These are phyloP conservation scores for Elachura formosa DNA, from an alignment of 2,113 vertebrate species.

Conservation along the genomic window DNA sequence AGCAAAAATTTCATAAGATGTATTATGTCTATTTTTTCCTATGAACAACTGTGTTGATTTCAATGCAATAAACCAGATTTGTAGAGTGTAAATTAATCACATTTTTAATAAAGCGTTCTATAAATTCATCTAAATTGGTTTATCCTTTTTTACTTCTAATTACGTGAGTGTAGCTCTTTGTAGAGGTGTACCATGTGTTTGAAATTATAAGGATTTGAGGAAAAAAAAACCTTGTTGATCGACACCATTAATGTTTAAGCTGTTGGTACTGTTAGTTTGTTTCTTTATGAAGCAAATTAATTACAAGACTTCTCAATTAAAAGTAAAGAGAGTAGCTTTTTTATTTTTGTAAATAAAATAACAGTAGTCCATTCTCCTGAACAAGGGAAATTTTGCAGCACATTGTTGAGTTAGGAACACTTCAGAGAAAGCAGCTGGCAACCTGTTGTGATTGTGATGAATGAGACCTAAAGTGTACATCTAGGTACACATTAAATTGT, in stretches of 20 bases:
- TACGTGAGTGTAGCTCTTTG: neutral
- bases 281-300: neutral
- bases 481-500: neutral
- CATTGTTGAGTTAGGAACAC: neutral
- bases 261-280: neutral
- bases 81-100: neutral
- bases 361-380: neutral
- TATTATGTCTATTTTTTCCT: neutral
- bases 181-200: neutral
- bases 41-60: neutral
- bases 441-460: neutral
- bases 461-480: neutral
- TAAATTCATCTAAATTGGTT: neutral
- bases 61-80: neutral
- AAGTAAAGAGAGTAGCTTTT: neutral
- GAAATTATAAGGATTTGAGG: neutral
- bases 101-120: neutral
- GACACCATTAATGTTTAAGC: neutral
- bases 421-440: conserved; percentile 3
- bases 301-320: neutral
- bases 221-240: neutral
- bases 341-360: neutral
- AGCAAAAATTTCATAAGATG: neutral
- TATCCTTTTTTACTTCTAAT: neutral
- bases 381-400: neutral